These are phyloP conservation scores for Siniperca scherzeri DNA, from an alignment of 2,797 vertebrate genomes.

Conservation along the genomic window DNA sequence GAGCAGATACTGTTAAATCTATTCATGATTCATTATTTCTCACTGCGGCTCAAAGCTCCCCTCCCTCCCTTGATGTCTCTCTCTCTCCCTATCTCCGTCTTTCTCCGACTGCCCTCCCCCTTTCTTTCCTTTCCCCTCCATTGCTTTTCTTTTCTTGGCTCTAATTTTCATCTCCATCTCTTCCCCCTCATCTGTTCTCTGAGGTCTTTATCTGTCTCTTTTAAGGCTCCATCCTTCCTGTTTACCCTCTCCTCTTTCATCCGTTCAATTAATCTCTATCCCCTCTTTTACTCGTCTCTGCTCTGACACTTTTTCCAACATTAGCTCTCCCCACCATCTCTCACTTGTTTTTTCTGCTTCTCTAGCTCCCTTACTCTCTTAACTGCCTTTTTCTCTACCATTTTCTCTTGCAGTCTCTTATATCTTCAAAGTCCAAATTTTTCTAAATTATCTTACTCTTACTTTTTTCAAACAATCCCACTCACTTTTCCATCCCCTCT, in stretches of 20 bases:
- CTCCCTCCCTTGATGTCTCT: conserved; percentile 69
- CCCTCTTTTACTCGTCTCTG: conserved; percentile 57
- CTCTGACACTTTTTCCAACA: conserved; percentile 58
- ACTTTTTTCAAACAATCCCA: conserved; percentile 44
- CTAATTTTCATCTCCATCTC: conserved; percentile 63
- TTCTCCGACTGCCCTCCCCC: conserved; percentile 22
- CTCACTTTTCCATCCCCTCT: conserved; percentile 37
- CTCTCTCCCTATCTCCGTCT: conserved; percentile 15
- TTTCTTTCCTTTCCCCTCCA: conserved; percentile 38
- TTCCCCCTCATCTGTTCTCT: conserved; percentile 65
- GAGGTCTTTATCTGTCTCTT: conserved; percentile 78
- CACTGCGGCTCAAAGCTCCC: conserved; percentile 72
- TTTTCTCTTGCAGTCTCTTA: conserved; percentile 29
- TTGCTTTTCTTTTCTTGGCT: conserved; percentile 68
- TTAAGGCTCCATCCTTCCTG: conserved; percentile 77
- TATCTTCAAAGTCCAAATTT: conserved; percentile 45
- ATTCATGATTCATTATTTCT: conserved; percentile 86
- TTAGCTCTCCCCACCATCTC: conserved; percentile 20
- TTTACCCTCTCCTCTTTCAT: conserved; percentile 78
- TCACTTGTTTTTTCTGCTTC: conserved; percentile 23
- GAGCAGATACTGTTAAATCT: conserved; percentile 84
- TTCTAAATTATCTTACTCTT: conserved; percentile 44
- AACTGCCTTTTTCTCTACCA: conserved; percentile 4
- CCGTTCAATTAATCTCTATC: conserved; percentile 74
- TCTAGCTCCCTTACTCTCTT: conserved; percentile 25